Conservation (phyloP, 1,140 invertebrate species). For the Anoplolepis gracilipes region DNA sequence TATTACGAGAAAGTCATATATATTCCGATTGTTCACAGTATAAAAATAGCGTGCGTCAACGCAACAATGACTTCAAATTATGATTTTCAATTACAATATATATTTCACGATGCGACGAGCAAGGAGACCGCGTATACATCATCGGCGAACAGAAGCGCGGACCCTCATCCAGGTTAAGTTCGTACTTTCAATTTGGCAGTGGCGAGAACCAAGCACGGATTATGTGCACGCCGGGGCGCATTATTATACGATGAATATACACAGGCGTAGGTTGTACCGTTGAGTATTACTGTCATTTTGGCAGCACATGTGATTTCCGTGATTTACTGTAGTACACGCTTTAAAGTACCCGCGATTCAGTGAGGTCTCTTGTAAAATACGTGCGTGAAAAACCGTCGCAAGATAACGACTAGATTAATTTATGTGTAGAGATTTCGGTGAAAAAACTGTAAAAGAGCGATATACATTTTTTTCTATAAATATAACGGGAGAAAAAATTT, state of each 20-base stretch:
- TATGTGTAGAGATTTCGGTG: neutral
- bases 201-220: slow-evolving; percentile 66
- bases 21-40: neutral
- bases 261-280: slow-evolving; percentile 53
- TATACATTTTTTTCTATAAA: neutral
- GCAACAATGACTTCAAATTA: slow-evolving; percentile 14
- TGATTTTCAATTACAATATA: neutral
- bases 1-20: neutral
- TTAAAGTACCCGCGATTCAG: slow-evolving; percentile 33
- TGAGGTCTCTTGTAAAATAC: slow-evolving; percentile 31
- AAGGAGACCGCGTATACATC: slow-evolving; percentile 33
- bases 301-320: slow-evolving; percentile 68
- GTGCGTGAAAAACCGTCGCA: slow-evolving; percentile 13
- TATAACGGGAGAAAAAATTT: neutral
- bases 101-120: slow-evolving; percentile 15
- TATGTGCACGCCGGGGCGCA: slow-evolving; percentile 58
- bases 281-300: slow-evolving; percentile 74
- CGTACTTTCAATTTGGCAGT: slow-evolving; percentile 69
- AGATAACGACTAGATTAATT: slow-evolving; percentile 23
- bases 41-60: neutral
- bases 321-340: slow-evolving; percentile 65
- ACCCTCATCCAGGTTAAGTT: slow-evolving; percentile 42
- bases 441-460: neutral
- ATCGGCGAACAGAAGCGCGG: slow-evolving; percentile 21
- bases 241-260: slow-evolving; percentile 67